Evolutionary conservation across 2,888 invertebrate genomes (phyloP).

Genomic region (Choreutis nemorana): DNA sequence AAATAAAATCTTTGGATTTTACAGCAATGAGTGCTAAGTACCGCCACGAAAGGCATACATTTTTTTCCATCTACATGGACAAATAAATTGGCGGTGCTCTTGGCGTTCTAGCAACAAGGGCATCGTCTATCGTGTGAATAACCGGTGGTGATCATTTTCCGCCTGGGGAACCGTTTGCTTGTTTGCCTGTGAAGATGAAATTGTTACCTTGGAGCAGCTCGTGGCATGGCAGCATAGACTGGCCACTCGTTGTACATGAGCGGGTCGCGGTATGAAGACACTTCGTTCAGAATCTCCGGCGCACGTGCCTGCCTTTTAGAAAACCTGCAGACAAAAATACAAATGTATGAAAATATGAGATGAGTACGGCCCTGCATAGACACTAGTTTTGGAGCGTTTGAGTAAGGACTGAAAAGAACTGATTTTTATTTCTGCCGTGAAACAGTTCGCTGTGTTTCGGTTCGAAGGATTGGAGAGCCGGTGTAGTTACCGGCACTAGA

Average conservation of each 20-base stretch:
- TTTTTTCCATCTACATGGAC: conserved; percentile 2
- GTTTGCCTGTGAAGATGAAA: not conserved
- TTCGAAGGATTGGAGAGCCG: too few species aligned
- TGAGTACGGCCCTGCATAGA: too few species aligned
- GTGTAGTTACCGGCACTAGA: too few species aligned
- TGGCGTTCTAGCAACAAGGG: not conserved
- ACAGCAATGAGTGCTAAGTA: too few species aligned
- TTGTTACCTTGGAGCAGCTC: conserved; percentile 64
- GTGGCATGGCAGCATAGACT: conserved; percentile 61
- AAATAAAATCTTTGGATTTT: too few species aligned
- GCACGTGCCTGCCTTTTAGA: conserved; percentile 88
- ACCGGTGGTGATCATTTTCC: not conserved
- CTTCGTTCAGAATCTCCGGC: conserved; percentile 87
- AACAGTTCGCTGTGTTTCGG: too few species aligned
- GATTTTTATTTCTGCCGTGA: too few species aligned
- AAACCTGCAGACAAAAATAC: conserved; percentile 67
- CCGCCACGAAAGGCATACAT: conserved; percentile 6
- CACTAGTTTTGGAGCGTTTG: too few species aligned
- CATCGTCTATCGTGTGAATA: not conserved
- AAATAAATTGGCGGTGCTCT: not conserved
- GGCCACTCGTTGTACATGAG: conserved; percentile 86
- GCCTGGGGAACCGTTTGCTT: not conserved
- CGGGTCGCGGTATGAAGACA: conserved; percentile 83
- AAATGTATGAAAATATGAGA: too few species aligned
- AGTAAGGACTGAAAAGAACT: too few species aligned